Percentiles rank a stretch among this genome's conserved stretches.
Conservation (phyloP, 2,888 invertebrate species). For the Allygus modestus region DNA sequence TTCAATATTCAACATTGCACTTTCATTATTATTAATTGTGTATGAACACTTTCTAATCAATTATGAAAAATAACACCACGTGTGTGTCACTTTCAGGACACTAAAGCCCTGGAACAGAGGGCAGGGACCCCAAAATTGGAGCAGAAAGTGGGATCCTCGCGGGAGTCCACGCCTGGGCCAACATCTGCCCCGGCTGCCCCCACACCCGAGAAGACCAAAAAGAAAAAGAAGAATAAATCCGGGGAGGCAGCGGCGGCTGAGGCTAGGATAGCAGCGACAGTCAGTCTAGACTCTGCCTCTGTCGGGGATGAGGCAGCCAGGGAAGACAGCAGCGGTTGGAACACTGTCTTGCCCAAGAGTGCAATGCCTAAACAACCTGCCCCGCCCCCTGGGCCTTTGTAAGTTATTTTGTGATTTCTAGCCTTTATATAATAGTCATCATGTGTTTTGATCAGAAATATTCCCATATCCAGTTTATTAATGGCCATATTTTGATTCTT, state of each 20-base stretch:
- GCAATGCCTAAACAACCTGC: slow-evolving; percentile 1
- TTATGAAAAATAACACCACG: too few species aligned
- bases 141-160: slow-evolving; percentile 9
- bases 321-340: slow-evolving; percentile 6
- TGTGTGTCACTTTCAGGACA: slow-evolving; percentile 2
- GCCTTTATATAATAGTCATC: too few species aligned
- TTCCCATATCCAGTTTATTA: too few species aligned
- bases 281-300: neutral
- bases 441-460: too few species aligned
- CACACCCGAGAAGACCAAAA: slow-evolving; percentile 31
- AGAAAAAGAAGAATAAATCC: slow-evolving; percentile 32
- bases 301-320: neutral
- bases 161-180: slow-evolving; percentile 31
- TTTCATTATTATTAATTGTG: too few species aligned
- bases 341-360: slow-evolving; percentile 16
- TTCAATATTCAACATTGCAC: too few species aligned
- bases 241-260: slow-evolving; percentile 5
- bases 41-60: too few species aligned
- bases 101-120: neutral
- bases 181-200: neutral
- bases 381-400: neutral
- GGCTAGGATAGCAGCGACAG: neutral
- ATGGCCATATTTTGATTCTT: too few species aligned
- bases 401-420: neutral
- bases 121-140: neutral